Evolutionary conservation across 2,888 invertebrate species (phyloP).

Genomic region (Leucozona laternaria): DNA sequence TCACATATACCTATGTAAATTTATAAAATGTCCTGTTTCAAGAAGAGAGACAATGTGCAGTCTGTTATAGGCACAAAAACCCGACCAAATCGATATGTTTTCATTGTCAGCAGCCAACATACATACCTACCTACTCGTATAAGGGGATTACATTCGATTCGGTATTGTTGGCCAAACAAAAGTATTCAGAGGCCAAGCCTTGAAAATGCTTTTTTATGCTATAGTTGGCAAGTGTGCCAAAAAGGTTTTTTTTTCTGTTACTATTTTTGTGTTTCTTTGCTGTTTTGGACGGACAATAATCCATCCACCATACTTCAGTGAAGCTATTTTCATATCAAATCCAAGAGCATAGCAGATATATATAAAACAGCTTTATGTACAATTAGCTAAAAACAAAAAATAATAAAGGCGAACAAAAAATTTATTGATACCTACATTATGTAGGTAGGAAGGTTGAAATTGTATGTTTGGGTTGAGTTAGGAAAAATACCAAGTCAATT

Average conservation of each 20-base stretch:
- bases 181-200: constrained; percentile 65
- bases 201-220: constrained; percentile 56
- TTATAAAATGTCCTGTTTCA: constrained; percentile 34
- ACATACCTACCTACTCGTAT: not conserved
- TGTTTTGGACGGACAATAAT: constrained; percentile 25
- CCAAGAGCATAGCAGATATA: constrained; percentile 31
- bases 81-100: constrained; percentile 58
- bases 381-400: constrained; percentile 4
- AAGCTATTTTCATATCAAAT: constrained; percentile 56
- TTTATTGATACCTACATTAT: constrained; percentile 2
- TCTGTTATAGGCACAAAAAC: constrained; percentile 7
- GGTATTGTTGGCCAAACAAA: constrained; percentile 65
- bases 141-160: constrained; percentile 33
- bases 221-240: constrained; percentile 72
- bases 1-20: not conserved
- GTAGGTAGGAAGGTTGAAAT: constrained; percentile 18
- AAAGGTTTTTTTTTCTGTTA: constrained; percentile 60
- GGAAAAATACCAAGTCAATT: constrained; percentile 30
- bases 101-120: constrained; percentile 57
- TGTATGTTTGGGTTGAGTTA: constrained; percentile 10
- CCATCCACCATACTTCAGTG: constrained; percentile 27
- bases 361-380: constrained; percentile 36
- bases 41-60: constrained; percentile 19
- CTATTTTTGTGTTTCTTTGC: constrained; percentile 23
- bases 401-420: not conserved